phyloP scores from a whole-genome alignment of 2,113 vertebrate genomes.

The Rhinogobius similis region DNA sequence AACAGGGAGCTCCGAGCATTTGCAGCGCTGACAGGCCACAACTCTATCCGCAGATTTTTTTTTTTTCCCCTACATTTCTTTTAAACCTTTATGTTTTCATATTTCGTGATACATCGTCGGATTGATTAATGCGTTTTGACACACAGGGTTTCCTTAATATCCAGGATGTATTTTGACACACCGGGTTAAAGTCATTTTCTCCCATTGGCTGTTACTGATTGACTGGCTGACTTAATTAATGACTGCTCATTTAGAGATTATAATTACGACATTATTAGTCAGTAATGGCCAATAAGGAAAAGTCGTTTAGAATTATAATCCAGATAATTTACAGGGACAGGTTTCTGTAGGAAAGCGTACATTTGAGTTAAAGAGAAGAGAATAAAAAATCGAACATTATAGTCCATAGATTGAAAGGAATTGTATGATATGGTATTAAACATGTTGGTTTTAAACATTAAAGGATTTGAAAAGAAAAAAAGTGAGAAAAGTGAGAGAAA shows the following conservation, averaged over 20 bases:
- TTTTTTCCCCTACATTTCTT: background rate
- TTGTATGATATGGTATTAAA: too few relatives aligned
- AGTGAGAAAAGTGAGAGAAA: too few relatives aligned
- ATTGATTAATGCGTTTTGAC: background rate
- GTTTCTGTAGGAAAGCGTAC: background rate
- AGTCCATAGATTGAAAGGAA: too few relatives aligned
- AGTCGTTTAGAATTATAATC: background rate
- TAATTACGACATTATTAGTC: background rate
- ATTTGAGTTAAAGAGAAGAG: background rate
- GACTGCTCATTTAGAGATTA: conserved; percentile 1
- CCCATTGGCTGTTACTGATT: background rate
- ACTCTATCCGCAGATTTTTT: conserved; percentile 41
- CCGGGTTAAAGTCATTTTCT: background rate
- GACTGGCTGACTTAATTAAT: background rate
- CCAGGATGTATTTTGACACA: background rate
- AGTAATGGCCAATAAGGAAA: conserved; percentile 16
- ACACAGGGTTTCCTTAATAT: background rate
- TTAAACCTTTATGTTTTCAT: background rate
- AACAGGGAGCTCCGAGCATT: conserved; percentile 53
- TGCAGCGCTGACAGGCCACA: conserved; percentile 59
- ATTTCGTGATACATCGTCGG: background rate
- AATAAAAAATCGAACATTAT: background rate
- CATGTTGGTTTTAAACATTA: too few relatives aligned
- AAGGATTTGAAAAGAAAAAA: too few relatives aligned
- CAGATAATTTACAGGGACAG: conserved; percentile 1